A percentile compares a stretch with the other conserved stretches of the same genome.
Conservation (phyloP, 2,797 vertebrate species). For the Xyrichtys novacula region DNA sequence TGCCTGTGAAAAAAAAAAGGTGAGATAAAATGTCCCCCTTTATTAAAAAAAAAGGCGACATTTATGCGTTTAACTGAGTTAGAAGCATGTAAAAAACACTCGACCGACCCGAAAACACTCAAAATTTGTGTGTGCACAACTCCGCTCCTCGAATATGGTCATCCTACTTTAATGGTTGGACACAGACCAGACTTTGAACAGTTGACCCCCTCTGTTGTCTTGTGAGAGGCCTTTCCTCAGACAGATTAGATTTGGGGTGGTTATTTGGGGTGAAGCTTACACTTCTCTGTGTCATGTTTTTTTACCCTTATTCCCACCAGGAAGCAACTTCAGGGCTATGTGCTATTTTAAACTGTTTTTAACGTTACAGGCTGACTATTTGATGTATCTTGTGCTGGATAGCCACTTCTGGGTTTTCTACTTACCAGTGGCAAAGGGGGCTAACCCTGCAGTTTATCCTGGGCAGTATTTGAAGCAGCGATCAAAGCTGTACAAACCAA, state of each 20-base stretch:
- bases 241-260: slow-evolving; percentile 27
- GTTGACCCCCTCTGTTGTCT: slow-evolving; percentile 22
- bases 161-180: no score
- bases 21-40: no score
- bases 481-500: slow-evolving; percentile 92
- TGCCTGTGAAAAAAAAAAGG: no score
- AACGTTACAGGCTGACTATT: slow-evolving; percentile 55
- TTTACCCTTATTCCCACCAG: slow-evolving; percentile 51
- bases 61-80: no score
- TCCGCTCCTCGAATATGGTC: no score
- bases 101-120: no score
- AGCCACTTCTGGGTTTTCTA: slow-evolving; percentile 76
- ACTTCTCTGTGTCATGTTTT: slow-evolving; percentile 35
- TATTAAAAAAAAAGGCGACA: no score
- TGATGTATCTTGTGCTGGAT: slow-evolving; percentile 71
- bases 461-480: slow-evolving; percentile 87
- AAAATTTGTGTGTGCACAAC: no score
- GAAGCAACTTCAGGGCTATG: slow-evolving; percentile 57
- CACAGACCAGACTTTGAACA: slow-evolving; percentile 32
- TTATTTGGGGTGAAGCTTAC: slow-evolving; percentile 33
- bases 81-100: no score
- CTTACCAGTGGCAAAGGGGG: slow-evolving; percentile 81
- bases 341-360: slow-evolving; percentile 70
- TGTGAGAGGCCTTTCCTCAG: slow-evolving; percentile 25
- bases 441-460: slow-evolving; percentile 86